Percentiles rank a stretch among this genome's conserved stretches.
Evolutionary conservation across 2,888 invertebrate genomes (phyloP).

Genomic region (Cyaniris semiargus): DNA sequence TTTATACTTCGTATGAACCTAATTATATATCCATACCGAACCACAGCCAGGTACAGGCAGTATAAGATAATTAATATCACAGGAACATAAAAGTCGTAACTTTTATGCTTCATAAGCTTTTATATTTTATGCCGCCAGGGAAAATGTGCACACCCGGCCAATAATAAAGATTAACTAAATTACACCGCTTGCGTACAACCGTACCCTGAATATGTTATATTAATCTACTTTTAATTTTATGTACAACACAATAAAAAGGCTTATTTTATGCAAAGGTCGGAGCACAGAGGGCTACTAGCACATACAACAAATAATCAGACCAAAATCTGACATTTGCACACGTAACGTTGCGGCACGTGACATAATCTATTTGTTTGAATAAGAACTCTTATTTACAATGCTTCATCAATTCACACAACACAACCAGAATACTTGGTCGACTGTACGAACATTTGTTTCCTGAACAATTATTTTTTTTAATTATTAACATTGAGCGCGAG

Average conservation of each 20-base stretch:
- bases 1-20: background rate
- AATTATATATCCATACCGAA: background rate
- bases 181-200: background rate
- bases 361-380: too few relatives aligned
- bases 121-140: background rate
- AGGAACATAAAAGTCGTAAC: slow-evolving; percentile 15
- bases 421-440: background rate
- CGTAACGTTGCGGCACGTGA: too few relatives aligned
- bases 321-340: too few relatives aligned
- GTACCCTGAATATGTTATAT: background rate
- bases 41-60: background rate
- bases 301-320: too few relatives aligned
- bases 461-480: slow-evolving; percentile 18
- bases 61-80: background rate
- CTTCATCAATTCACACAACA: background rate
- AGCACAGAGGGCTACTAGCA: too few relatives aligned
- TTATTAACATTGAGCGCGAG: slow-evolving; percentile 3
- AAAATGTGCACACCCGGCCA: background rate
- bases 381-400: background rate
- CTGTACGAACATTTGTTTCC: slow-evolving; percentile 23
- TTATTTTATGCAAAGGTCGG: too few relatives aligned
- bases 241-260: too few relatives aligned
- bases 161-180: background rate
- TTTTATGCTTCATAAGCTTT: slow-evolving; percentile 8
- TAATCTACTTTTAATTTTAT: background rate